phyloP scores from a whole-genome alignment of 2,888 invertebrate genomes.

The Pegoplata infirma region DNA sequence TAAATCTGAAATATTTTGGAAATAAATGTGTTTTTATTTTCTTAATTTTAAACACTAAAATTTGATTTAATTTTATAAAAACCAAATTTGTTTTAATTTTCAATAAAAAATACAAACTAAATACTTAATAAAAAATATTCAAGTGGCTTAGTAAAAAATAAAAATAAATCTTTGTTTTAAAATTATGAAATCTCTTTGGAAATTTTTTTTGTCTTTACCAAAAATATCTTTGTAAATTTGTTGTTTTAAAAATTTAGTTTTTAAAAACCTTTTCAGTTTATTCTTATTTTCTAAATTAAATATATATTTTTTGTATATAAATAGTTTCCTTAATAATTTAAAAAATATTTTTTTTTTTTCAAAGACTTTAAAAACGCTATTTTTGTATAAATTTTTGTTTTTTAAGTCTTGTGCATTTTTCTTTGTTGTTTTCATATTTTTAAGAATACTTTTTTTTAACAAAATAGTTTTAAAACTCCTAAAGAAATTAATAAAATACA shows the following conservation, averaged over 20 bases:
- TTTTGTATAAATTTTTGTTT: background rate
- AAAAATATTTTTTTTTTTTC: background rate
- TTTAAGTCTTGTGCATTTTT: slow-evolving; percentile 23
- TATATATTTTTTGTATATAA: background rate
- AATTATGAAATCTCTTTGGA: background rate
- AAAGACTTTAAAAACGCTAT: background rate
- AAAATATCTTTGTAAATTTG: background rate
- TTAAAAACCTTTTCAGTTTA: background rate
- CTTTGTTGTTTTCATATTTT: slow-evolving; percentile 39
- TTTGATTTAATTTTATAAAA: background rate
- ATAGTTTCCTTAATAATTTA: slow-evolving; percentile 5
- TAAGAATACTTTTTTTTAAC: slow-evolving; percentile 18
- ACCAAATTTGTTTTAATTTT: background rate
- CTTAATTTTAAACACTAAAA: no score
- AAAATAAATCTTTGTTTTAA: background rate
- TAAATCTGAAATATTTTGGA: background rate
- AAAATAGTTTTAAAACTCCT: slow-evolving; percentile 1
- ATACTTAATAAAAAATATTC: no score
- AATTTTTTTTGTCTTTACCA: no score
- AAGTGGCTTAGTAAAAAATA: background rate
- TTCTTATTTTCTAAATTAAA: background rate
- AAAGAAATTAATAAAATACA: slow-evolving; percentile 8
- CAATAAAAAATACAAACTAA: background rate
- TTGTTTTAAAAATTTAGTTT: background rate
- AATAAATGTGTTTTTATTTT: background rate